These are phyloP conservation scores for Anhinga anhinga DNA, from an alignment of 2,113 vertebrate genomes.

Conservation along the genomic window DNA sequence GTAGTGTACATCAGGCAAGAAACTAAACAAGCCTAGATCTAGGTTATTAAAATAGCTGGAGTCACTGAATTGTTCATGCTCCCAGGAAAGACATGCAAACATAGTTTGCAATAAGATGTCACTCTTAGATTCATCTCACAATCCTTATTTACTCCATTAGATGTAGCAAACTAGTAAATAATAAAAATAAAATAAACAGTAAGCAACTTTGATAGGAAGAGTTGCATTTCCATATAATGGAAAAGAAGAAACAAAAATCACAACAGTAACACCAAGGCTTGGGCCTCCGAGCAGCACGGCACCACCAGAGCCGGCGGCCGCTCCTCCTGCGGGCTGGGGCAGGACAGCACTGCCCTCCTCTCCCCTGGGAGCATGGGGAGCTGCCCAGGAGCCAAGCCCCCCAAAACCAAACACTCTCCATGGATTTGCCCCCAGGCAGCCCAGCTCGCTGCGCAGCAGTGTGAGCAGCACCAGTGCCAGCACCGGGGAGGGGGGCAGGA, in stretches of 20 bases:
- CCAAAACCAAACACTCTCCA: background rate
- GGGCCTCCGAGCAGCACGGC: accelerated
- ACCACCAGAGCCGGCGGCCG: accelerated
- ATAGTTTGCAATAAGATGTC: background rate
- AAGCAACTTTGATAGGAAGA: background rate
- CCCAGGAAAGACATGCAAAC: background rate
- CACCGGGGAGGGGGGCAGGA: accelerated
- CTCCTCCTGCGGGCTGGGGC: background rate
- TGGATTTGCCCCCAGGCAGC: background rate
- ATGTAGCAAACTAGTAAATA: background rate
- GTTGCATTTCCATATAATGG: background rate
- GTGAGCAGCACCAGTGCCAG: background rate
- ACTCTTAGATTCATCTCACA: background rate
- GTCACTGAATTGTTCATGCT: background rate
- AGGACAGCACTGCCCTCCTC: background rate
- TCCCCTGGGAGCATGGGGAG: accelerated
- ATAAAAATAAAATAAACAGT: background rate
- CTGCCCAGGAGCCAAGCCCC: accelerated
- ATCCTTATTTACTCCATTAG: background rate
- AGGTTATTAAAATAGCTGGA: background rate
- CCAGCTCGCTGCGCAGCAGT: background rate
- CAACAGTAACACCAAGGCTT: background rate
- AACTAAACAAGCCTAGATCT: background rate
- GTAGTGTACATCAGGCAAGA: background rate
- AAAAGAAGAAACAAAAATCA: background rate